Evolutionary conservation across 1,140 invertebrate species (phyloP).

Genomic region (Onthophagus taurus): DNA sequence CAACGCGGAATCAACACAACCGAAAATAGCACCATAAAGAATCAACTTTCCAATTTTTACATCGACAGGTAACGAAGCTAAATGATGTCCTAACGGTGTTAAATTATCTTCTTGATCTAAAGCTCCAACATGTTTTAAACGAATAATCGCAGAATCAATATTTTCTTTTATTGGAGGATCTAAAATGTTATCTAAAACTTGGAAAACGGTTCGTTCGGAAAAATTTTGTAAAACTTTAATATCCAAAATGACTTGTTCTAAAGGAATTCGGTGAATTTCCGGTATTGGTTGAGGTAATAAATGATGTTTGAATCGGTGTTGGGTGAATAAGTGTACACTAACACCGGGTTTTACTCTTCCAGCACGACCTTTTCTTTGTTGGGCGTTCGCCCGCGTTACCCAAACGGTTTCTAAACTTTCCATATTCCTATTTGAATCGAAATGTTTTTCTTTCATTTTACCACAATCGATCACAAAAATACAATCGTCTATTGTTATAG

Average conservation of each 20-base stretch:
- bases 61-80: slow-evolving; percentile 84
- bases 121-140: slow-evolving; percentile 77
- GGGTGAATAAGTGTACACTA: slow-evolving; percentile 72
- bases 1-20: slow-evolving; percentile 86
- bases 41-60: slow-evolving; percentile 81
- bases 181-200: slow-evolving; percentile 48
- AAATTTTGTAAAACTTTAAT: slow-evolving; percentile 74
- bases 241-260: slow-evolving; percentile 81
- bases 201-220: slow-evolving; percentile 50
- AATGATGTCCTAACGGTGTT: slow-evolving; percentile 81
- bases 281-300: slow-evolving; percentile 63
- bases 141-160: slow-evolving; percentile 65
- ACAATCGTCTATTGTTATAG: slow-evolving; percentile 88
- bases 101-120: slow-evolving; percentile 68
- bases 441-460: slow-evolving; percentile 83
- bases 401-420: slow-evolving; percentile 70
- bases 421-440: slow-evolving; percentile 77
- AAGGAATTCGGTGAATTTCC: slow-evolving; percentile 74
- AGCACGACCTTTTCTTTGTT: slow-evolving; percentile 75
- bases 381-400: slow-evolving; percentile 71
- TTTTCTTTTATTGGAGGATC: slow-evolving; percentile 73
- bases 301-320: slow-evolving; percentile 53
- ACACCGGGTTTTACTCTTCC: slow-evolving; percentile 82
- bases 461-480: slow-evolving; percentile 86
- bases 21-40: slow-evolving; percentile 83